Conservation (phyloP, 2,113 vertebrate species). For the Dinomys branickii region DNA sequence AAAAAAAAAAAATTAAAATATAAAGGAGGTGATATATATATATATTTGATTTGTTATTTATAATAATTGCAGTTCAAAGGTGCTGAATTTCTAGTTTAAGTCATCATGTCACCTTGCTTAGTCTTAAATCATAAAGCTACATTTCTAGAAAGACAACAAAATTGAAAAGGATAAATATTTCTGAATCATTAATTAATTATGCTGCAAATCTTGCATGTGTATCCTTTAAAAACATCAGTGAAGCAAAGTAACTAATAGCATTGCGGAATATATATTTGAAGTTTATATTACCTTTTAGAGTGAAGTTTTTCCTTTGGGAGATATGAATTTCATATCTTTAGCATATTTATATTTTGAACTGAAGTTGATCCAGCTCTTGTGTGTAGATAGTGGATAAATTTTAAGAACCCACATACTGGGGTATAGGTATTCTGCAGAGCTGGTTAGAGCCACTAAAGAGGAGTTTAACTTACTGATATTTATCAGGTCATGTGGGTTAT, state of each 20-base stretch:
- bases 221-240: neutral
- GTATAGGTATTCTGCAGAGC: neutral
- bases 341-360: neutral
- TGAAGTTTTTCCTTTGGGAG: neutral
- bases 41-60: neutral
- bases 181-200: neutral
- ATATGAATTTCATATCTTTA: neutral
- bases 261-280: neutral
- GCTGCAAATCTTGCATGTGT: neutral
- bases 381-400: neutral
- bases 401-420: neutral
- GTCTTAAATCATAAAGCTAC: conserved; percentile 24
- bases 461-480: neutral
- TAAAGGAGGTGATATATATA: neutral
- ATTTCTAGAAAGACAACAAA: neutral
- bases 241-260: neutral
- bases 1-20: too few relatives aligned
- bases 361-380: neutral
- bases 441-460: neutral
- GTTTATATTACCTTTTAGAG: neutral
- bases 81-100: conserved; percentile 13
- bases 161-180: neutral
- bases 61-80: neutral
- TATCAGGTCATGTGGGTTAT: neutral
- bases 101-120: neutral